phyloP scores from a whole-genome alignment of 1,140 invertebrate species.

The Pseudomyrmex concolor region DNA sequence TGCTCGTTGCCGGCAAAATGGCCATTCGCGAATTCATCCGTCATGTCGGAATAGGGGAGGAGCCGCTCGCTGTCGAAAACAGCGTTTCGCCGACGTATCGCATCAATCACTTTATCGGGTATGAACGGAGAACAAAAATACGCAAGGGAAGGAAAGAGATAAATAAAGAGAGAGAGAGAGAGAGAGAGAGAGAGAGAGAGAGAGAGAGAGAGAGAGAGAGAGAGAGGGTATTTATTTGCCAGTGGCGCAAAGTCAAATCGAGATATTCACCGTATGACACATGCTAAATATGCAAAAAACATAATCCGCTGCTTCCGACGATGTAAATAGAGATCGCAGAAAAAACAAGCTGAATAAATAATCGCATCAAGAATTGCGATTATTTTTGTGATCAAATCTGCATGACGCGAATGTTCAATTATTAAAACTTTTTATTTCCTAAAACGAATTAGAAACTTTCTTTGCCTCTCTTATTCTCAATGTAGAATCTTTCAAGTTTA shows the following conservation, averaged over 20 bases:
- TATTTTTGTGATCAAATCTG: neutral
- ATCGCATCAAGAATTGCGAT: neutral
- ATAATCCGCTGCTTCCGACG: no score
- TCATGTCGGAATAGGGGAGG: constrained; percentile 72
- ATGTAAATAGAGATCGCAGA: no score
- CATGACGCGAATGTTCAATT: neutral
- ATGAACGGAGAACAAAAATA: constrained; percentile 21
- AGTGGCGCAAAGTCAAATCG: neutral
- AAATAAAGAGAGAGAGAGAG: neutral
- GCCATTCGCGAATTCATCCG: constrained; percentile 74
- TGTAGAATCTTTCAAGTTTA: neutral
- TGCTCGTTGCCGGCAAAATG: constrained; percentile 45
- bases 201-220: neutral
- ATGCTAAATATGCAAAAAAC: constrained; percentile 1
- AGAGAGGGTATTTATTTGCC: constrained; percentile 31
- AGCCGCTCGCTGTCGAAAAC: constrained; percentile 74
- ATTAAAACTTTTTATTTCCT: constrained; percentile 1
- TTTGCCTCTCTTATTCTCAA: no score
- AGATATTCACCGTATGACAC: constrained; percentile 20
- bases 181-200: neutral
- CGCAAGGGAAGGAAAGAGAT: neutral
- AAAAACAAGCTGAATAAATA: neutral
- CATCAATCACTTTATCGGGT: constrained; percentile 58
- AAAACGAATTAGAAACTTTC: neutral
- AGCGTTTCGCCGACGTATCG: constrained; percentile 48